Percentiles rank a stretch among this genome's conserved stretches.
Conservation (phyloP, 1,140 invertebrate genomes). For the Vanessa tameamea region DNA sequence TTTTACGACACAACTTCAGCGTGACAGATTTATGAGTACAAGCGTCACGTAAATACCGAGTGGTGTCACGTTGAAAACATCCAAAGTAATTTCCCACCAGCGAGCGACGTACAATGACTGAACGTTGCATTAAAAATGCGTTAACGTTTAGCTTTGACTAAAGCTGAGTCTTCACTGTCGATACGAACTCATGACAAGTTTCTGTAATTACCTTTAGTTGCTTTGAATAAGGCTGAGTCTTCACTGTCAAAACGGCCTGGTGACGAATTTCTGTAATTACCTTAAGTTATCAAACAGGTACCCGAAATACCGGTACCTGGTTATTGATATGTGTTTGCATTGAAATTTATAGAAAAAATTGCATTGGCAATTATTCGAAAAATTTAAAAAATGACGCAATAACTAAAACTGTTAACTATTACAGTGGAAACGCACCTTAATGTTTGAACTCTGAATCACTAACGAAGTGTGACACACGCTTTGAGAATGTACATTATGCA, state of each 20-base stretch:
- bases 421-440: not conserved
- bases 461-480: not conserved
- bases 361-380: too few species aligned
- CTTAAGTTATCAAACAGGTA: too few species aligned
- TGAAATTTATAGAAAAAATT: too few species aligned
- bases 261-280: too few species aligned
- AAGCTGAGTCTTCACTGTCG: too few species aligned
- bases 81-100: slow-evolving; percentile 9
- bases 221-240: slow-evolving; percentile 1
- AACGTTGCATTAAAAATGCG: slow-evolving; percentile 27
- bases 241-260: too few species aligned
- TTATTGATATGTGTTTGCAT: too few species aligned
- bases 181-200: too few species aligned
- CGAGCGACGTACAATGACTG: slow-evolving; percentile 1
- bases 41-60: not conserved
- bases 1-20: slow-evolving; percentile 7
- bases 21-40: slow-evolving; percentile 23
- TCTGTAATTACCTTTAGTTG: too few species aligned
- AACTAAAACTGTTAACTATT: too few species aligned
- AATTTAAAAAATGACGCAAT: too few species aligned
- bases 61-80: slow-evolving; percentile 14
- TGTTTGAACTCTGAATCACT: slow-evolving; percentile 16
- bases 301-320: too few species aligned
- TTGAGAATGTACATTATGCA: not conserved
- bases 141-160: slow-evolving; percentile 27